Conservation (phyloP, 2,797 vertebrate species). For the Allobates femoralis region DNA sequence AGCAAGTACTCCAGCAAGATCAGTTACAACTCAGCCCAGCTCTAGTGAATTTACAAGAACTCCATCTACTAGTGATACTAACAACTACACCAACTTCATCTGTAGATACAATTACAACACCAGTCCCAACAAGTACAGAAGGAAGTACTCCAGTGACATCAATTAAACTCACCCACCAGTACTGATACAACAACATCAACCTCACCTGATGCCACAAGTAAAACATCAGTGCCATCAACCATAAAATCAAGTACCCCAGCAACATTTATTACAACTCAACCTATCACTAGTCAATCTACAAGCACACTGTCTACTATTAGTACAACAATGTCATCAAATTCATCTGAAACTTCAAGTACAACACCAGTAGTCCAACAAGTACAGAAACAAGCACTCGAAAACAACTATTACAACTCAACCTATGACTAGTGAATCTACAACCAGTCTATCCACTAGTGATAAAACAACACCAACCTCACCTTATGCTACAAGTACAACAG, state of each 20-base stretch:
- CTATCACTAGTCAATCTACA: neutral
- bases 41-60: neutral
- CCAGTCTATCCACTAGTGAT: neutral
- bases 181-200: neutral
- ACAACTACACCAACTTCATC: neutral
- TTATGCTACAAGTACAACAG: neutral
- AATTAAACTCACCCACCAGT: neutral
- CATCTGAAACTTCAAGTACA: neutral
- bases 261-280: neutral
- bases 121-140: neutral
- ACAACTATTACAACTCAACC: neutral
- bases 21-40: neutral
- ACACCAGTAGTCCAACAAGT: neutral
- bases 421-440: neutral
- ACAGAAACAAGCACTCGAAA: neutral
- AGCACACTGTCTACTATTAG: too few species aligned
- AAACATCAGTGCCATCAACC: neutral
- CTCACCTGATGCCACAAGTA: neutral
- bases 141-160: neutral
- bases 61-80: too few species aligned
- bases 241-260: neutral
- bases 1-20: too few species aligned
- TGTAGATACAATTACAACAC: neutral
- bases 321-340: too few species aligned
- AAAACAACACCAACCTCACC: neutral